phyloP scores from a whole-genome alignment of 2,888 invertebrate species.

The Drosophila antonietae region DNA sequence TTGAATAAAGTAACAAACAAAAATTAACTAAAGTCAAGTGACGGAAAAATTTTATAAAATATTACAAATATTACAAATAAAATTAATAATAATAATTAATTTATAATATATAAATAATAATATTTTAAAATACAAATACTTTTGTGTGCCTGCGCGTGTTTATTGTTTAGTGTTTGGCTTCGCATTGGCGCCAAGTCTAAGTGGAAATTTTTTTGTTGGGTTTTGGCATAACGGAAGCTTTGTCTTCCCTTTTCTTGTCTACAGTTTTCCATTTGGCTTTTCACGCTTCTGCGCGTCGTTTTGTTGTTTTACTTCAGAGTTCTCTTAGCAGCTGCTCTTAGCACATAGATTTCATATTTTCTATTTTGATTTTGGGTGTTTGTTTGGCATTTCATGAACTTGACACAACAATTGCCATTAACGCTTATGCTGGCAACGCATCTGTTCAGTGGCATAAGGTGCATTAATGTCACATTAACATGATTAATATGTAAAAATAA shows the following conservation, averaged over 20 bases:
- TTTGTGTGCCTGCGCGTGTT: constrained; percentile 5
- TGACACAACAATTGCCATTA: too few relatives aligned
- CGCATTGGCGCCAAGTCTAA: constrained; percentile 51
- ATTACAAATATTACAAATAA: neutral
- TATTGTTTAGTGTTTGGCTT: constrained; percentile 11
- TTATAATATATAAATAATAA: neutral
- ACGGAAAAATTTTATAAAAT: neutral
- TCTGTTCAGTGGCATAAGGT: constrained; percentile 8
- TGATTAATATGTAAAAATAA: constrained; percentile 28
- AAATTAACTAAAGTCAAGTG: neutral
- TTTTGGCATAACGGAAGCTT: constrained; percentile 60
- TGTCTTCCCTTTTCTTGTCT: constrained; percentile 31
- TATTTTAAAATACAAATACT: neutral
- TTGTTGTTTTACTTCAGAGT: constrained; percentile 29
- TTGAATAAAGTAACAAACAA: neutral
- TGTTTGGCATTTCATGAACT: constrained; percentile 54
- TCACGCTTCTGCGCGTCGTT: constrained; percentile 68
- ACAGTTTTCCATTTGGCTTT: constrained; percentile 37
- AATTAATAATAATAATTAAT: neutral
- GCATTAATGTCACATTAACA: constrained; percentile 19
- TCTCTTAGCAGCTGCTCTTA: constrained; percentile 52
- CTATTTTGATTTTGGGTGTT: constrained; percentile 37
- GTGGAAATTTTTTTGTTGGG: constrained; percentile 7
- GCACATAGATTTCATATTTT: neutral
- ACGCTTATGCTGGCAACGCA: too few relatives aligned